These are phyloP conservation scores for Artemisiospiza belli DNA, from an alignment of 2,113 vertebrate species.

Conservation along the genomic window DNA sequence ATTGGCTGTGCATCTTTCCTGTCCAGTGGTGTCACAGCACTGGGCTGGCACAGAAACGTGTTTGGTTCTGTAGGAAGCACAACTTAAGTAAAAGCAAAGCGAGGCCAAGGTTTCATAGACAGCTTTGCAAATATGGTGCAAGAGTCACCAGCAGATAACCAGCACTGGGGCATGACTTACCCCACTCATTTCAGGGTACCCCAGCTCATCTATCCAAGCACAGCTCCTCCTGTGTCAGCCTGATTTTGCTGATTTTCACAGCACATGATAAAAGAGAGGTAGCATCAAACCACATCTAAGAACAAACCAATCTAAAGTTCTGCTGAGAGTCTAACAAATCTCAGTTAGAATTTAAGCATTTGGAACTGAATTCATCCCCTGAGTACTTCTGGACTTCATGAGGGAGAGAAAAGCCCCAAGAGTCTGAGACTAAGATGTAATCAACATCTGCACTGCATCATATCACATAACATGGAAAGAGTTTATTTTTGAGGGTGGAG, in stretches of 20 bases:
- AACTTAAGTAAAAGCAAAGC: neutral
- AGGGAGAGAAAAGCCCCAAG: neutral
- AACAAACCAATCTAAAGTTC: neutral
- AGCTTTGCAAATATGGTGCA: neutral
- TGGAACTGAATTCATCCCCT: neutral
- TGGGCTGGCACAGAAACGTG: neutral
- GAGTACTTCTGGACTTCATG: neutral
- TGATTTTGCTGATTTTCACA: neutral
- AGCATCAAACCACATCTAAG: neutral
- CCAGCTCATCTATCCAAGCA: neutral
- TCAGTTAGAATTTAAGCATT: neutral
- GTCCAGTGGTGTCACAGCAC: neutral
- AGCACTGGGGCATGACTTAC: neutral
- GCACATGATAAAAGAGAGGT: neutral
- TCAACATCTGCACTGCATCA: neutral
- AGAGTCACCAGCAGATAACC: neutral
- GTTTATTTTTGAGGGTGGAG: neutral
- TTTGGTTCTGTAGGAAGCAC: neutral
- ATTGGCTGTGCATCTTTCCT: rapidly evolving
- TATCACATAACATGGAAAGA: neutral
- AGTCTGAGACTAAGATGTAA: neutral
- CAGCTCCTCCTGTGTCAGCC: neutral
- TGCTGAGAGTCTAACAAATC: neutral
- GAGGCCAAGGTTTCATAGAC: neutral
- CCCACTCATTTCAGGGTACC: rapidly evolving